Base-by-base conservation (phyloP, 2,888 invertebrate genomes). In the Dicranocentrus wangi region DNA sequence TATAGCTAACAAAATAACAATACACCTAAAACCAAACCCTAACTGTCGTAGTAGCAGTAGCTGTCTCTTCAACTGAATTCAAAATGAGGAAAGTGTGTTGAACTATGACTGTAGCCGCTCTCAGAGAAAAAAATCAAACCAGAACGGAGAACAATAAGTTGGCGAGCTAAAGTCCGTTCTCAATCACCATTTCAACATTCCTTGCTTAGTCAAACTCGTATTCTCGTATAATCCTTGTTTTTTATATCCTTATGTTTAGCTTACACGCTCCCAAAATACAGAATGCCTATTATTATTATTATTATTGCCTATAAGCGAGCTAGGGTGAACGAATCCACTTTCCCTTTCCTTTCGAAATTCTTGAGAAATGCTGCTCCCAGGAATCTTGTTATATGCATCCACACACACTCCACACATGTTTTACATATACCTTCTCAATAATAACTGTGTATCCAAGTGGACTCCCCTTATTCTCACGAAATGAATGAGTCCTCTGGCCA, bases 301-400 rank as follows among this genome's bases (percentile, higher is more conserved):
- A 47, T 47, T 10, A 10, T 32, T 32, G 32, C 32, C 32, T 32
- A 47, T 47, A 47, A n/a, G n/a, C n/a, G n/a, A n/a, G 23, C 19
- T 3, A 63, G 39, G 63, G 63, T 39, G 63, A 65, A 65, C 65
- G 43, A 65, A 43, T 43, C 43, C 65, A 65, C 66, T 47, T 47
- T 66, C 66, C 43, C 66, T 47, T 66, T 66, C 42, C 32, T 65
- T 65, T 65, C 65, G 65, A 65, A 65, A 65, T 65, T 65, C 65
- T 42, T 19, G 21, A 65, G 19, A 55, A 25, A 10, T 23, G 25
- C 17, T 32, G 3, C 32, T 32, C 32, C 32, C 32, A 32, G 32
- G 32, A 32, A 32, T 32, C 3, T 3, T 32, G 5, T 47, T 8
- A 47, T 47, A 47, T 47, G 47, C 23, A 53, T 21, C 2, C 17